Base-by-base conservation (phyloP, 1,140 invertebrate species). In the Lanistes nyassanus region DNA sequence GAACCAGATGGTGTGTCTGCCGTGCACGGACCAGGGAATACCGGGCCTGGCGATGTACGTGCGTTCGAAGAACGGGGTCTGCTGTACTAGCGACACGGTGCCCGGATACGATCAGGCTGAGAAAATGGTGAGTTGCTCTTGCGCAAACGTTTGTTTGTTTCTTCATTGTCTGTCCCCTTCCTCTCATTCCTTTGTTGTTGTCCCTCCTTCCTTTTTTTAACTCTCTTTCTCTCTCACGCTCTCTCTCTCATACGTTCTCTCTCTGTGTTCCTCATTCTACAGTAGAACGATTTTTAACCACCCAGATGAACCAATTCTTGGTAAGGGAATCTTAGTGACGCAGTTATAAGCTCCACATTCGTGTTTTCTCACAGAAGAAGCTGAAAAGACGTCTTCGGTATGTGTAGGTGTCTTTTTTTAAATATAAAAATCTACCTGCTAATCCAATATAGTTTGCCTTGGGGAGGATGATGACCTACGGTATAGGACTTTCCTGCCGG, bases 61-160 rank as follows among this genome's bases (percentile, higher is more conserved):
- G 19, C n/a, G 70, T 53, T 72, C 70, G 3, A 16, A 58, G 37
- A 72, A 72, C 56, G 70, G 70, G 4, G 37, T 72, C 3, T 72
- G 69, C 42, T 72, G 69, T 37, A 60, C 69, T 6, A 37, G 16
- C n/a, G 69, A 72, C 37, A 60, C 16, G 23, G 56, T 72, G 2
- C 70, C 70, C 16, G 70, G 70, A 6, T 60, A 60, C 56, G 70
- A 72, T 4, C 55, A 39, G 36, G 37, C 70, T 29, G 60, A 72
- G 23, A 72, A 34, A 42, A 16, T 60, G 55, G 70, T 72, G 36
- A 72, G 56, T 72, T 5, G 42, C 11, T 7, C n/a, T 60, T n/a
- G 56, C 7, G 7, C 7, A 26, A 29, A 60, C 62, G 9, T 4
- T 21, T 31, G 29, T 34, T 16, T 39, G 4, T 66, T 66, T 39